Evolutionary conservation across 37 sponge, comb jelly and placozoan species (phyloP), one percentile per base, ranked within the genome.

Genomic region (Cliona cf. orientalis): DNA sequence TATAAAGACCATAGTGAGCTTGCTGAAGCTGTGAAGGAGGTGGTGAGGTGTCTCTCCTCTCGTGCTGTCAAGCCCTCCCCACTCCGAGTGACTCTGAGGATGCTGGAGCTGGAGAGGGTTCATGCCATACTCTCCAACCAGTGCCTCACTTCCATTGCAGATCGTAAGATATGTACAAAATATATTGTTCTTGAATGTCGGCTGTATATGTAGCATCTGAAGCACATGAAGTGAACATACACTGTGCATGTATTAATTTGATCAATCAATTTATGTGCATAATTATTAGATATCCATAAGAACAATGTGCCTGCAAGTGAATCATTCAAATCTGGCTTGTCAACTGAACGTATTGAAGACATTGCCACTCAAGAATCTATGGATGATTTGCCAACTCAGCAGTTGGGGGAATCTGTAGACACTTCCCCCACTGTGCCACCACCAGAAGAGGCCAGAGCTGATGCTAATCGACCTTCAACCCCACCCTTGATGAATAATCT

Each of bases 1-100:
- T 66, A 35, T 68, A 25, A 29, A 25, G 84, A 75, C 67, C 66
- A 67, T 42, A 75, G 57, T 46, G 57, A 33, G n/a, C 80, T 86
- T 23, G 73, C 66, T 19, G 49, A 29, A 41, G 56, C 80, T 9
- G 57, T 86, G 46, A 41, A 37, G 41, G 74, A 72, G 22, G 58
- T 79, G 3, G 23, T 86, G 39, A 71, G 26, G 58, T 56, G 56
- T 14, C 43, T 86, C 2, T 62, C 46, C 7, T 29, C 42, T 9
- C 32, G 86, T 42, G 80, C 86, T 1, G 44, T 79, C 26, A 62
- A 86, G 45, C 86, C 86, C 9, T 86, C 86, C 14, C 80, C 80
- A 22, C 80, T 86, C 58, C 65, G 42, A 33, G 72, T 71, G 1
- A 39, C 74, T 14, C 60, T 86, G 42, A 79, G 66, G 22, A 22